Conservation (phyloP, 2,113 vertebrate species). For the Gambusia holbrooki region DNA sequence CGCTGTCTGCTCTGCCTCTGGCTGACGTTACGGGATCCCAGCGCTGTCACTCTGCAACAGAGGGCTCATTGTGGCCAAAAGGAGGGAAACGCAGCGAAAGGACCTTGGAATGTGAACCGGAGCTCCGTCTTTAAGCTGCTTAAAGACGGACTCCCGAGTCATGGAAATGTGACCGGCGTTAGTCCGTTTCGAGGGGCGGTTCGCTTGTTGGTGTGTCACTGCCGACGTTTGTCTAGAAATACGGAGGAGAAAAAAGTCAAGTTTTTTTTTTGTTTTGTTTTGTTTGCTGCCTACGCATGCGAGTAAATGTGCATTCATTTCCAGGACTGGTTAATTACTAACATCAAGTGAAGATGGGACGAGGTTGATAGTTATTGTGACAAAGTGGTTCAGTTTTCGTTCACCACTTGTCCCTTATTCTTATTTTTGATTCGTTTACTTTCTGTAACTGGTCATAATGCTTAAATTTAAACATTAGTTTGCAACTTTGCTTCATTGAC, state of each 20-base stretch:
- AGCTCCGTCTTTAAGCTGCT: not conserved
- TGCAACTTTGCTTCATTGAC: too few relatives aligned
- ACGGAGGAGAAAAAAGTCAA: not conserved
- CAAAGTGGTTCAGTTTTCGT: too few relatives aligned
- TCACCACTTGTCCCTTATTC: too few relatives aligned
- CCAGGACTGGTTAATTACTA: not conserved
- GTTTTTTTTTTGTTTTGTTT: too few relatives aligned
- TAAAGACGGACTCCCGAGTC: not conserved
- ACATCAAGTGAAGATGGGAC: not conserved
- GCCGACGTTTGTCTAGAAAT: not conserved
- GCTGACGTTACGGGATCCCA: conserved; percentile 3
- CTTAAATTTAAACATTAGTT: too few relatives aligned
- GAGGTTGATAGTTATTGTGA: not conserved
- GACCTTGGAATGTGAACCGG: conserved; percentile 1
- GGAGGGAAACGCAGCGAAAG: conserved; percentile 16
- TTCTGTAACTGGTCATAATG: too few relatives aligned
- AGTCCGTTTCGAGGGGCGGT: not conserved
- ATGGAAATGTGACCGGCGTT: conserved; percentile 22
- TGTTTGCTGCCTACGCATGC: not conserved
- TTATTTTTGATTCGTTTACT: too few relatives aligned
- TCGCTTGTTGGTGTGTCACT: not conserved
- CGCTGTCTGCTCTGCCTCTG: conserved; percentile 29
- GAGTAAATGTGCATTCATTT: not conserved
- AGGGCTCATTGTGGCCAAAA: conserved; percentile 37
- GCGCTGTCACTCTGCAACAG: conserved; percentile 33